A percentile compares a stretch with the other conserved stretches of the same genome.
Evolutionary conservation across 1,140 invertebrate species (phyloP).

Genomic region (Drosophila parvula): DNA sequence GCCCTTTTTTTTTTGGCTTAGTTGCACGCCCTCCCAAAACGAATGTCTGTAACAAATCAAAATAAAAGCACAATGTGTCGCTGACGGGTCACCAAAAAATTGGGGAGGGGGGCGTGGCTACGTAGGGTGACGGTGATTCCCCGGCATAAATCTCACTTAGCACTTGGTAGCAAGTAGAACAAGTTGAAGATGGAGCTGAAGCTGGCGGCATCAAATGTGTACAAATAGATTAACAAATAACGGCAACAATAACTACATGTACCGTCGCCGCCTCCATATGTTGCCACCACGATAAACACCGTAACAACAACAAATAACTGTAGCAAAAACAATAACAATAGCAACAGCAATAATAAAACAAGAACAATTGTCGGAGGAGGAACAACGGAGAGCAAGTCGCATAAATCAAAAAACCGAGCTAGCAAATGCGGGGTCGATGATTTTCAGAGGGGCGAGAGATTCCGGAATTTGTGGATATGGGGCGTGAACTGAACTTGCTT

Average conservation of each 20-base stretch:
- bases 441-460: not conserved
- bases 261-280: constrained; percentile 63
- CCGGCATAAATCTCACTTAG: constrained; percentile 73
- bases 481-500: constrained; percentile 8
- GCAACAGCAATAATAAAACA: constrained; percentile 25
- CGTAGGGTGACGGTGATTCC: constrained; percentile 1
- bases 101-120: no score
- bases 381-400: constrained; percentile 32
- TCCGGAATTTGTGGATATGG: constrained; percentile 3
- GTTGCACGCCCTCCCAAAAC: not conserved
- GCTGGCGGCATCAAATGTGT: constrained; percentile 50
- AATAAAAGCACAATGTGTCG: constrained; percentile 63
- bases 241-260: constrained; percentile 57
- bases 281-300: constrained; percentile 70
- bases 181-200: not conserved
- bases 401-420: constrained; percentile 68
- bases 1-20: not conserved
- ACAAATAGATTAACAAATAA: constrained; percentile 81
- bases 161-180: constrained; percentile 1
- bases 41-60: constrained; percentile 34
- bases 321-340: constrained; percentile 48
- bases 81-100: constrained; percentile 43
- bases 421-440: constrained; percentile 38
- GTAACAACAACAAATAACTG: constrained; percentile 38
- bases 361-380: constrained; percentile 30